Conservation (phyloP, 2,797 vertebrate genomes). For the Acanthopagrus latus region DNA sequence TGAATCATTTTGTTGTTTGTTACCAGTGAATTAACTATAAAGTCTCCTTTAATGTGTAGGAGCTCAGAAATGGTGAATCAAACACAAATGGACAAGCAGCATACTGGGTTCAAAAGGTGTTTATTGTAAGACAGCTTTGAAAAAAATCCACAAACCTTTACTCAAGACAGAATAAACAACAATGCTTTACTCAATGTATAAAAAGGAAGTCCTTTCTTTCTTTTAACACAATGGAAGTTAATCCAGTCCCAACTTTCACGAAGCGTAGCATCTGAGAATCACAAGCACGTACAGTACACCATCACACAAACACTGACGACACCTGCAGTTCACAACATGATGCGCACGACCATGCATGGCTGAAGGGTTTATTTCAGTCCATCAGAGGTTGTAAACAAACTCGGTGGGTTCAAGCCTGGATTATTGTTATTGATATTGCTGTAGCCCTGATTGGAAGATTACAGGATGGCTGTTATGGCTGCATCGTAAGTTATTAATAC, state of each 20-base stretch:
- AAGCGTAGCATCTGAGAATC: constrained; percentile 52
- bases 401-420: constrained; percentile 41
- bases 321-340: constrained; percentile 51
- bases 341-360: constrained; percentile 46
- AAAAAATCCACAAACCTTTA: constrained; percentile 57
- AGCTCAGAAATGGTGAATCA: not conserved
- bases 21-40: too few relatives aligned
- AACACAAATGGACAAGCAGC: not conserved
- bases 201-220: constrained; percentile 53
- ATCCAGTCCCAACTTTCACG: constrained; percentile 43
- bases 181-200: constrained; percentile 61
- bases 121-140: constrained; percentile 78
- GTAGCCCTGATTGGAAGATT: constrained; percentile 67
- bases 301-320: constrained; percentile 58
- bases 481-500: constrained; percentile 69
- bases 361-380: constrained; percentile 40
- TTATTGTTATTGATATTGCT: constrained; percentile 49
- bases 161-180: constrained; percentile 49
- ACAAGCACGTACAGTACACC: constrained; percentile 56
- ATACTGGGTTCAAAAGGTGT: constrained; percentile 62
- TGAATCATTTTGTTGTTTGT: too few relatives aligned
- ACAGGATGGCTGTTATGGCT: constrained; percentile 55
- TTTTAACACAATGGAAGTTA: constrained; percentile 53
- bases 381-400: constrained; percentile 60
- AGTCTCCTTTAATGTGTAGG: not conserved